phyloP scores from a whole-genome alignment of 1,140 invertebrate species.

The Ceratosolen fusciceps region DNA sequence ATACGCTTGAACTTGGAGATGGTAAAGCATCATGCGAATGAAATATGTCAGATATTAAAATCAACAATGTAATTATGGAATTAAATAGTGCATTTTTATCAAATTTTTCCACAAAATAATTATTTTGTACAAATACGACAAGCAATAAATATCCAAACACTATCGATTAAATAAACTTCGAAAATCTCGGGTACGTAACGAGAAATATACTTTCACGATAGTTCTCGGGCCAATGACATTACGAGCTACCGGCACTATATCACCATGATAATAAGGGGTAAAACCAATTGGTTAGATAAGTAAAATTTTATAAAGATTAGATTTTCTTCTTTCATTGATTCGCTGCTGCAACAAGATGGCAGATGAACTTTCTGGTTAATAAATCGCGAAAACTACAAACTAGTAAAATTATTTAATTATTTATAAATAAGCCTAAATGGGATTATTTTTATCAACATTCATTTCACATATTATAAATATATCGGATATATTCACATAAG shows the following conservation, averaged over 20 bases:
- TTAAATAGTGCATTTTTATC: background rate
- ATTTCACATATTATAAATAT: background rate
- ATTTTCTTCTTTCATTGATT: background rate
- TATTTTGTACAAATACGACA: background rate
- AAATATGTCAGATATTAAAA: background rate
- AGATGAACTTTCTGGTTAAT: background rate
- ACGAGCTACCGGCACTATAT: background rate
- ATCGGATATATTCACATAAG: background rate
- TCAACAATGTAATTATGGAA: background rate
- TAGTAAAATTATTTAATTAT: too few species aligned
- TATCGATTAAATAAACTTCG: background rate
- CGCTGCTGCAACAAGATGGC: background rate
- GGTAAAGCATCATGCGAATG: too few species aligned
- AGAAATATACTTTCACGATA: background rate
- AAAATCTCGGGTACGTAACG: background rate
- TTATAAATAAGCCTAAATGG: background rate
- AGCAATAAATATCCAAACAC: too few species aligned
- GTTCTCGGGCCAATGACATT: background rate
- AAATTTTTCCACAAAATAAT: background rate
- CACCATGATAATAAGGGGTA: background rate
- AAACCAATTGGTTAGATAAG: constrained; percentile 17
- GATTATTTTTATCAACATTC: background rate
- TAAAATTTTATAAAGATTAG: constrained; percentile 7
- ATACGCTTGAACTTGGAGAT: too few species aligned
- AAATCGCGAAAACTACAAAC: background rate